Evolutionary conservation across 2,113 vertebrate species (phyloP), one percentile per base, ranked within the genome.

Genomic region (Toxotes chatareus): DNA sequence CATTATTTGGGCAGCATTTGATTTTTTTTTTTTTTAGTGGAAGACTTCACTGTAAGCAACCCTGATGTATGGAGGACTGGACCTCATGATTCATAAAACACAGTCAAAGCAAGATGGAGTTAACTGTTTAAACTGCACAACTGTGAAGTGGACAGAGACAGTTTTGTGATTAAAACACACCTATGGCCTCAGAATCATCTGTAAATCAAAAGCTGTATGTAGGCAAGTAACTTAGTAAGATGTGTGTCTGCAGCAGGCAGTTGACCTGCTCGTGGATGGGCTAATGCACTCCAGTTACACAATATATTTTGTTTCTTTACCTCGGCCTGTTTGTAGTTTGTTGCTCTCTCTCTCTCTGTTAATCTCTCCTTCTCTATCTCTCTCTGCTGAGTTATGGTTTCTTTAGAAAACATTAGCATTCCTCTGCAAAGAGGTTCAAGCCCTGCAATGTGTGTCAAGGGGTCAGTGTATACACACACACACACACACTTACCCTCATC

Each of bases 401-500:
- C 91, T 87, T 87, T 80, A 67, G 59, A 86, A 88, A 93, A 89
- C 91, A 88, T 90, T 88, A 90, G 86, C 84, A 93, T 91, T 91
- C 93, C 90, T 89, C 70, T 62, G 73, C 73, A 83, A 79, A 89
- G 84, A 92, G 80, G 76, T 89, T 86, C 86, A 86, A 74, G 69
- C 77, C 66, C 82, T 79, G 79, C 77, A 80, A 67, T 73, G 51
- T 80, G 80, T 90, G 90, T 90, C 72, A 79, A 61, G 73, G 77
- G 87, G 91, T 88, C 91, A 87, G 53, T 14, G 32, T 12, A 44
- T 44, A 72, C 79, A 69, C 72, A 80, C 79, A 57, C 75, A 64
- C 67, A 82, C 40, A 72, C 79, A 68, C 72, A 56, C 10, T 17
- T 61, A 12, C 7, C 73, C 34, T 72, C 68, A 61, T 74, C 61